These are phyloP conservation scores for Pterocles orientalis DNA, from an alignment of 2,113 vertebrate species.

Conservation along the genomic window DNA sequence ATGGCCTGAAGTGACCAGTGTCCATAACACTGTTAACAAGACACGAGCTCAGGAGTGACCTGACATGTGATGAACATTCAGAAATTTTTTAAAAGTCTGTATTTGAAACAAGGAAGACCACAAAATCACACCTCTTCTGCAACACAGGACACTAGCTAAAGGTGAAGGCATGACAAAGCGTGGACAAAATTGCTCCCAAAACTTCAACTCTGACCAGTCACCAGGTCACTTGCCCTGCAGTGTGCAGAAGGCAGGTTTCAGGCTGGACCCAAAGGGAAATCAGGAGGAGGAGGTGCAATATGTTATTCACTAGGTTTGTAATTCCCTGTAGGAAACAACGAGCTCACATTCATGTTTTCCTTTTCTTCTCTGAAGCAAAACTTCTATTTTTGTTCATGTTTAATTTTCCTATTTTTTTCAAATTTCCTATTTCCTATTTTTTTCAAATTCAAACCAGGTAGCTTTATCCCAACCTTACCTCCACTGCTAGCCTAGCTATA, in stretches of 20 bases:
- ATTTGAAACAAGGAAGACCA: neutral
- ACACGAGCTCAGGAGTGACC: neutral
- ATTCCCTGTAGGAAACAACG: neutral
- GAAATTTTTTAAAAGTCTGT: neutral
- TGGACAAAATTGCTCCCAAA: neutral
- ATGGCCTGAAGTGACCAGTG: neutral
- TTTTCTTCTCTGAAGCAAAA: neutral
- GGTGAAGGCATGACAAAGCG: neutral
- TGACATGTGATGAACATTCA: neutral
- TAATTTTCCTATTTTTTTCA: no score
- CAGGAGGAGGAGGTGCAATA: neutral
- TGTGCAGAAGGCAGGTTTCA: neutral
- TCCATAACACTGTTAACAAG: neutral
- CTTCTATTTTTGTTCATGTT: neutral
- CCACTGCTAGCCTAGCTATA: neutral
- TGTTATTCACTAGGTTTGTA: neutral
- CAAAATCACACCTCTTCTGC: conserved; percentile 32
- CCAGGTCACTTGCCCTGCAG: neutral
- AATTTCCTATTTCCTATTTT: no score
- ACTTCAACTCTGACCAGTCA: neutral
- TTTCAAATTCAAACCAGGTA: neutral
- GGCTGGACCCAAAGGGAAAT: neutral
- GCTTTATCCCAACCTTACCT: neutral
- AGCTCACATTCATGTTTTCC: neutral
- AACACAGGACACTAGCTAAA: neutral